These are phyloP conservation scores for Tonatia bakeri DNA, from an alignment of 2,113 vertebrate genomes.

Conservation along the genomic window DNA sequence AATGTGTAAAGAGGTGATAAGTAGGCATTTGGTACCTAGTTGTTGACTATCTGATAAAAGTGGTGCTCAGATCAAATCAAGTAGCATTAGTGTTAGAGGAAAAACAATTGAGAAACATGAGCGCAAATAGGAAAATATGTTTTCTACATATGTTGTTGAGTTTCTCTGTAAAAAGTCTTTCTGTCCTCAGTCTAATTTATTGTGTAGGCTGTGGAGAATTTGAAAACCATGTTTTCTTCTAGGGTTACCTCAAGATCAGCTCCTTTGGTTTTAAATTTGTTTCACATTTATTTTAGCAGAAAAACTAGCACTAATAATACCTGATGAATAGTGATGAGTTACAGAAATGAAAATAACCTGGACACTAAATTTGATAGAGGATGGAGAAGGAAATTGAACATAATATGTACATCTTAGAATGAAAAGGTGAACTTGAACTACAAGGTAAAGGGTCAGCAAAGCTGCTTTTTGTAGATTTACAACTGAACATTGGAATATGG, in stretches of 20 bases:
- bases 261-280: constrained; percentile 75
- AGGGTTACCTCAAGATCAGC: constrained; percentile 65
- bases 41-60: neutral
- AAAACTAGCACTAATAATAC: constrained; percentile 69
- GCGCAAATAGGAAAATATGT: constrained; percentile 34
- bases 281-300: constrained; percentile 61
- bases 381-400: constrained; percentile 65
- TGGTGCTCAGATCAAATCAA: neutral
- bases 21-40: neutral
- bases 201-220: constrained; percentile 76
- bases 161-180: constrained; percentile 62
- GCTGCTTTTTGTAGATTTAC: constrained; percentile 12
- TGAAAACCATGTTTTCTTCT: constrained; percentile 73
- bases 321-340: constrained; percentile 69
- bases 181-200: constrained; percentile 64
- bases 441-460: neutral
- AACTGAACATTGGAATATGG: neutral
- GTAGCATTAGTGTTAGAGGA: neutral
- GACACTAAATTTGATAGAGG: constrained; percentile 53
- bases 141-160: constrained; percentile 64
- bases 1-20: neutral
- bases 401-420: constrained; percentile 59
- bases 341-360: constrained; percentile 69
- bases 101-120: constrained; percentile 49
- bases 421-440: constrained; percentile 56